These are phyloP conservation scores for Apus apus DNA, from an alignment of 2,113 vertebrate genomes.

Conservation along the genomic window DNA sequence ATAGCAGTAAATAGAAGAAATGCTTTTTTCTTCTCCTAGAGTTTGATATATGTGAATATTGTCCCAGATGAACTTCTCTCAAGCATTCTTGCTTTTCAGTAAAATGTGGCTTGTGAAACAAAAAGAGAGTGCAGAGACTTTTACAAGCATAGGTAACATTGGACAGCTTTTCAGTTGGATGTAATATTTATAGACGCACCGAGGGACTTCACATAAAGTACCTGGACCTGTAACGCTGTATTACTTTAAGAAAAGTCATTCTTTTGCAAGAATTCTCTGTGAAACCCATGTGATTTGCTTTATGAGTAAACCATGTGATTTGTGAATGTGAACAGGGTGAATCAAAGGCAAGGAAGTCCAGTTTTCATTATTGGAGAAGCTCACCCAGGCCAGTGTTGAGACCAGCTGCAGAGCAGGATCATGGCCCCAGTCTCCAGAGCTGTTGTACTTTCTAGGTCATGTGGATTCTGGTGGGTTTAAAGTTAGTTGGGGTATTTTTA, in stretches of 20 bases:
- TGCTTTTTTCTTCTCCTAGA: not conserved
- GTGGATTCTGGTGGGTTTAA: not conserved
- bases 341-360: not conserved
- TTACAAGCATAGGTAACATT: not conserved
- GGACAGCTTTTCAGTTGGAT: not conserved
- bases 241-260: not conserved
- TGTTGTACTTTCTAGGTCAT: not conserved
- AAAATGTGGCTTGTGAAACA: not conserved
- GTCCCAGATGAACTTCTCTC: not conserved
- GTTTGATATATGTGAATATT: not conserved
- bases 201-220: not conserved
- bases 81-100: not conserved
- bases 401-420: not conserved
- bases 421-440: not conserved
- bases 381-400: not conserved
- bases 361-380: not conserved
- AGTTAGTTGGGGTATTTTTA: not conserved
- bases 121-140: not conserved
- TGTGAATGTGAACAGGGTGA: not conserved
- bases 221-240: not conserved
- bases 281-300: not conserved
- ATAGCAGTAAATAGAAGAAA: not conserved
- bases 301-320: not conserved
- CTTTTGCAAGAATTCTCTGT: not conserved
- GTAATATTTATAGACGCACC: accelerated